A percentile compares a stretch with the other conserved stretches of the same genome.
Evolutionary conservation across 2,888 invertebrate genomes (phyloP).

Genomic region (Pseudanteris insignis): DNA sequence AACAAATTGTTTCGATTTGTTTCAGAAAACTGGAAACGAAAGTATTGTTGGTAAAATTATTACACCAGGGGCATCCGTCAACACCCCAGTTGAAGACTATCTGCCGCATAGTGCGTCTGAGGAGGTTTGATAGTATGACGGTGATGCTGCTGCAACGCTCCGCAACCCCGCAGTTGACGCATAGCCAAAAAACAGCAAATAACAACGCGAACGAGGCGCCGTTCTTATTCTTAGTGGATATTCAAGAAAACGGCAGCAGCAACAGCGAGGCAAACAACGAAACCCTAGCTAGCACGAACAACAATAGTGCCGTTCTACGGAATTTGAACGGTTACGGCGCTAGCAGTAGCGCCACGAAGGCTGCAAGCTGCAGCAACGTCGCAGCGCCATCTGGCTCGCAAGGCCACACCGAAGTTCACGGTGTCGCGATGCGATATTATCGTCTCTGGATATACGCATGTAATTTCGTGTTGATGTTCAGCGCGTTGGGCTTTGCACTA

Average conservation of each 20-base stretch:
- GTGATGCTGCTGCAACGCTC: slow-evolving; percentile 67
- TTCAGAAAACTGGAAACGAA: slow-evolving; percentile 22
- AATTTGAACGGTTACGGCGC: slow-evolving; percentile 41
- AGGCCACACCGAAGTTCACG: slow-evolving; percentile 70
- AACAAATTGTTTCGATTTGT: slow-evolving; percentile 5
- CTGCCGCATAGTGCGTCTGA: slow-evolving; percentile 46
- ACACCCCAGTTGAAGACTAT: slow-evolving; percentile 23
- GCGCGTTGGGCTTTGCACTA: slow-evolving; percentile 82
- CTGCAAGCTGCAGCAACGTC: slow-evolving; percentile 49
- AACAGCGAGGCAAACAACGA: slow-evolving; percentile 46
- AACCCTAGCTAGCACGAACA: slow-evolving; percentile 40
- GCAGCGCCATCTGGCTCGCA: slow-evolving; percentile 69
- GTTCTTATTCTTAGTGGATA: slow-evolving; percentile 59
- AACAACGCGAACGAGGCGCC: slow-evolving; percentile 58
- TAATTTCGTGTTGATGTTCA: slow-evolving; percentile 86
- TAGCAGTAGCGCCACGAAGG: slow-evolving; percentile 33
- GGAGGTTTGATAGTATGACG: slow-evolving; percentile 64
- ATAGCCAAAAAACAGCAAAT: slow-evolving; percentile 61
- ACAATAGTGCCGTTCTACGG: slow-evolving; percentile 41
- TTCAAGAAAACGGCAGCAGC: slow-evolving; percentile 51
- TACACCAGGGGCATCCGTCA: slow-evolving; percentile 24
- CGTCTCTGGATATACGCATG: slow-evolving; percentile 93
- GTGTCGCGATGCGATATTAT: slow-evolving; percentile 81
- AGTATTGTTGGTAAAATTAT: slow-evolving; percentile 11
- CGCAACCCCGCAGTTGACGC: slow-evolving; percentile 64